These are phyloP conservation scores for Drosophila burlai DNA, from an alignment of 1,140 invertebrate genomes.

Conservation along the genomic window DNA sequence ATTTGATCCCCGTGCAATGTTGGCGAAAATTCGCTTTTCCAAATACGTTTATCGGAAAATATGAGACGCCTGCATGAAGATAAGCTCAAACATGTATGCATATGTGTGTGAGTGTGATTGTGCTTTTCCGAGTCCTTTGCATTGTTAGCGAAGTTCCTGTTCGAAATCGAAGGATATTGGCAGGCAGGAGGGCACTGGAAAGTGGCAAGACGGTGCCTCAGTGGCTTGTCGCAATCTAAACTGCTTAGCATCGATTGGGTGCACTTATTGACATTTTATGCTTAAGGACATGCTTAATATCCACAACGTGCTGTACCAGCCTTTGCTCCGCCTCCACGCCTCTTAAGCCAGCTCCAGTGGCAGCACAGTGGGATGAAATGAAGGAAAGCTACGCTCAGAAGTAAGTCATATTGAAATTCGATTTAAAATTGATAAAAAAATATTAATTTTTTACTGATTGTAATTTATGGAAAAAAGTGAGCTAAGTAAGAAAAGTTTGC, in stretches of 20 bases:
- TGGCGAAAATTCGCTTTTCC: constrained; percentile 51
- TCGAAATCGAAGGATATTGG: constrained; percentile 5
- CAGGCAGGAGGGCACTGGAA: constrained; percentile 4
- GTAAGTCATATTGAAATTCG: not conserved
- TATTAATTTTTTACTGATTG: not conserved
- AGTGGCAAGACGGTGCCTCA: constrained; percentile 26
- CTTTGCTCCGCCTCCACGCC: constrained; percentile 4
- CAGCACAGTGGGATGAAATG: constrained; percentile 19
- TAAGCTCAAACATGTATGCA: constrained; percentile 8
- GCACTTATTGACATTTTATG: constrained; percentile 79
- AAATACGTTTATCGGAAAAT: constrained; percentile 53
- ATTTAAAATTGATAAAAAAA: not conserved
- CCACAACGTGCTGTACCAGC: constrained; percentile 43
- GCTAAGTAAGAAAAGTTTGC: not conserved
- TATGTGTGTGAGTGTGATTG: constrained; percentile 27
- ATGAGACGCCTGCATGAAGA: constrained; percentile 47
- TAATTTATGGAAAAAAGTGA: not conserved
- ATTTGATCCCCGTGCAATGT: constrained; percentile 10
- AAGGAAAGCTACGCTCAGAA: not conserved
- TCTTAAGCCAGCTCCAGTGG: not conserved
- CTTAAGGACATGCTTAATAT: constrained; percentile 81
- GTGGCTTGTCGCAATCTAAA: constrained; percentile 66
- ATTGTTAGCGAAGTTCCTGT: constrained; percentile 42
- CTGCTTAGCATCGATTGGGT: constrained; percentile 72
- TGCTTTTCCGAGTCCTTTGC: constrained; percentile 40